Percentiles rank a stretch among this genome's conserved stretches.
These are phyloP conservation scores for Torymus tubicola DNA, from an alignment of 2,888 invertebrate genomes.

Conservation along the genomic window DNA sequence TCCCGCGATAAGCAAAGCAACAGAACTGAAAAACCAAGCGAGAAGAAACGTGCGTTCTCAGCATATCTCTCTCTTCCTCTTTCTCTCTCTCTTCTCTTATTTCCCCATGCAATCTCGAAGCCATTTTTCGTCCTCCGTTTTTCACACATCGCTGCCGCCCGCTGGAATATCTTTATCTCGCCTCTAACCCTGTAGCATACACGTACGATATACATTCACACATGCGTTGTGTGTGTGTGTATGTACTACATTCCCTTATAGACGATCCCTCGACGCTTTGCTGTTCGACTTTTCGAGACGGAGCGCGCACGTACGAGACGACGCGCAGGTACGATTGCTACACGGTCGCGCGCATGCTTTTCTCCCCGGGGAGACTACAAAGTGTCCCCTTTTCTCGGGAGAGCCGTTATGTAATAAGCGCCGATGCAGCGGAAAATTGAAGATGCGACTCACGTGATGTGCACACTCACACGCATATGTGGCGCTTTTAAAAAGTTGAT, in stretches of 20 bases:
- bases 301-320: not conserved
- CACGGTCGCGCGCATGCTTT: not conserved
- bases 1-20: no score
- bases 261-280: conserved; percentile 27
- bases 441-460: not conserved
- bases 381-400: conserved; percentile 15
- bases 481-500: conserved; percentile 18
- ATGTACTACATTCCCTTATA: not conserved
- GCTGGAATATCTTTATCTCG: conserved; percentile 48
- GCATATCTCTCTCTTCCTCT: not conserved
- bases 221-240: not conserved
- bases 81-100: no score
- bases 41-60: not conserved
- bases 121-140: conserved; percentile 26
- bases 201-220: not conserved
- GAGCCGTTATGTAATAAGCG: conserved; percentile 23
- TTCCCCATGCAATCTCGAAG: conserved; percentile 29
- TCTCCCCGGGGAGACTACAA: conserved; percentile 15
- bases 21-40: conserved; percentile 1
- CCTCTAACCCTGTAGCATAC: no score
- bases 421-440: conserved; percentile 11
- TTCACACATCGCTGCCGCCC: conserved; percentile 47
- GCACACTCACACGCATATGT: no score
- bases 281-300: not conserved
- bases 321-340: no score